phyloP scores from a whole-genome alignment of 1,140 invertebrate species.

The Sipha flava region DNA sequence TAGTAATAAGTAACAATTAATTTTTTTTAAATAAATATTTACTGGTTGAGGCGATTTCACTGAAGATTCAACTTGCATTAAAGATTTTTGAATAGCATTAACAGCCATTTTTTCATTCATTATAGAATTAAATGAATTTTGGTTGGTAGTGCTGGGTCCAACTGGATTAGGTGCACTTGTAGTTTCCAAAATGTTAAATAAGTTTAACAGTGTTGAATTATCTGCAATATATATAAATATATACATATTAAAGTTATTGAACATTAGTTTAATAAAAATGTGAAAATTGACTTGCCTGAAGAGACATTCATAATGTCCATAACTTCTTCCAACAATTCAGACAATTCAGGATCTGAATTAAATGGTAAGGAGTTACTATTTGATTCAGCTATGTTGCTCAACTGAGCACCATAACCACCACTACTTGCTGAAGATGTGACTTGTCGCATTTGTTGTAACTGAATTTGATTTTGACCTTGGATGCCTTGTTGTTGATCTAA shows the following conservation, averaged over 20 bases:
- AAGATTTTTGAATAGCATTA: slow-evolving; percentile 76
- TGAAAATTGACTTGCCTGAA: not conserved
- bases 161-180: not conserved
- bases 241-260: not conserved
- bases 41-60: slow-evolving; percentile 55
- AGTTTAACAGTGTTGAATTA: slow-evolving; percentile 5
- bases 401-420: not conserved
- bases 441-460: not conserved
- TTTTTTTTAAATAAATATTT: not conserved
- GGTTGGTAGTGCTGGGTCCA: not conserved
- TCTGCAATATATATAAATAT: not conserved
- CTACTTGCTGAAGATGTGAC: not conserved
- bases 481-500: not conserved
- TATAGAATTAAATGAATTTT: slow-evolving; percentile 15
- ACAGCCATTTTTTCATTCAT: slow-evolving; percentile 68
- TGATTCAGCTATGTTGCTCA: not conserved
- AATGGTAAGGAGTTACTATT: not conserved
- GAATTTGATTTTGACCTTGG: not conserved
- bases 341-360: slow-evolving; percentile 9
- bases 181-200: slow-evolving; percentile 4
- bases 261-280: not conserved
- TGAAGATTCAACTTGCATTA: slow-evolving; percentile 72
- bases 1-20: not conserved
- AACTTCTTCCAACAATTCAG: slow-evolving; percentile 16
- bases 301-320: not conserved